Evolutionary conservation across 2,113 vertebrate species (phyloP).

Genomic region (Tapirus terrestris): DNA sequence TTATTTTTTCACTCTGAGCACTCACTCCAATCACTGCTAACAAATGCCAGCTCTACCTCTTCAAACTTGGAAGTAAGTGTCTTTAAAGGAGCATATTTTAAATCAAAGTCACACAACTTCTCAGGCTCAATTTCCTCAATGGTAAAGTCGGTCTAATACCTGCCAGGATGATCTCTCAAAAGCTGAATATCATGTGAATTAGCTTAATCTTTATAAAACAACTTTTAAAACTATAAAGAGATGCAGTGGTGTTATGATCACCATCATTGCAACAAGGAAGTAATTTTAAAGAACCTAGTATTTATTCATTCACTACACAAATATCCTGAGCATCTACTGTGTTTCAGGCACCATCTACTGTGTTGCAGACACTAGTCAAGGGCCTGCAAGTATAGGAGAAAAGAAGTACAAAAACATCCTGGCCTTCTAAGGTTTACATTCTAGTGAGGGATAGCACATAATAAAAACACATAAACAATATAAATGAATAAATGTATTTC

Average conservation of each 20-base stretch:
- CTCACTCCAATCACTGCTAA: not conserved
- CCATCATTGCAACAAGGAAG: not conserved
- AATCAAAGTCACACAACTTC: not conserved
- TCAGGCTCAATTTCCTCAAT: not conserved
- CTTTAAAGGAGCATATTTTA: not conserved
- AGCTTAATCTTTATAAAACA: constrained; percentile 14
- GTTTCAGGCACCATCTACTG: not conserved
- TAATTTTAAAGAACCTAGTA: not conserved
- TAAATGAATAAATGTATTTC: not conserved
- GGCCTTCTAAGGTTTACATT: not conserved
- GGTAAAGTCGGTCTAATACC: not conserved
- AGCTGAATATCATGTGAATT: not conserved
- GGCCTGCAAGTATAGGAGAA: not conserved
- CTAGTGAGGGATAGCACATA: not conserved
- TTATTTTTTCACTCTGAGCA: not conserved
- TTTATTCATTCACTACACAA: not conserved
- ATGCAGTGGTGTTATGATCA: not conserved
- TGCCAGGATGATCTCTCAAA: not conserved
- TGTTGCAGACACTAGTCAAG: not conserved
- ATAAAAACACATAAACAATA: not conserved
- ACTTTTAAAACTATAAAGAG: not conserved
- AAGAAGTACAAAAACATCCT: not conserved
- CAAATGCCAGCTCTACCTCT: not conserved
- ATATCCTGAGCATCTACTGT: not conserved
- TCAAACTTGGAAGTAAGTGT: not conserved